Evolutionary conservation across 2,113 vertebrate species (phyloP).

Genomic region (Leptobrachium leishanense): DNA sequence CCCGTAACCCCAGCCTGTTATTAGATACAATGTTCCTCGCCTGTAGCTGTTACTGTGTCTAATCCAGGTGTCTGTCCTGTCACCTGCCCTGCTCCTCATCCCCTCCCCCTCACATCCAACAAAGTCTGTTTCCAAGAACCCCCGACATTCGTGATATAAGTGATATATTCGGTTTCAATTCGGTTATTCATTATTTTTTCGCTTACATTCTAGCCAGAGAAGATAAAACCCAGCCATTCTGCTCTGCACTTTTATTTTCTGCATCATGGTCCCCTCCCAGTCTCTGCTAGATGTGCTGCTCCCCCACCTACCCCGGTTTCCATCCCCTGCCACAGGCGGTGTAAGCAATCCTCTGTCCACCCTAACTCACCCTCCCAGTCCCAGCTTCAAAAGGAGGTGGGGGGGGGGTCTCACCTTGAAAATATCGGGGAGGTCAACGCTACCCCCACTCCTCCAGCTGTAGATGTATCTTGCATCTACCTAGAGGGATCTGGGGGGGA

Average conservation of each 20-base stretch:
- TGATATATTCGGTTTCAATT: too few relatives aligned
- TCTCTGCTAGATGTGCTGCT: background rate
- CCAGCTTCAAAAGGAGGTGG: background rate
- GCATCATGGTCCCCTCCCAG: background rate
- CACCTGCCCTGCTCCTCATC: conserved; percentile 5
- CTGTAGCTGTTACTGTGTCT: background rate
- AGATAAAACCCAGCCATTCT: background rate
- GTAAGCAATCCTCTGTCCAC: background rate
- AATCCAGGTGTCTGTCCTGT: background rate
- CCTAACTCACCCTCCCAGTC: background rate
- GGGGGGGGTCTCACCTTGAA: conserved; percentile 6
- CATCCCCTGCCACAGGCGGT: background rate
- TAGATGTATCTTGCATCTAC: conserved; percentile 1
- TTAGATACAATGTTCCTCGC: too few relatives aligned
- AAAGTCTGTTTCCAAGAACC: background rate
- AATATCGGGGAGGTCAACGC: conserved; percentile 13
- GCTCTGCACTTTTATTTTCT: background rate
- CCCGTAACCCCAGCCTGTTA: too few relatives aligned
- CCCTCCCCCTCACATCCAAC: background rate
- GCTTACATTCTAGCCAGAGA: too few relatives aligned
- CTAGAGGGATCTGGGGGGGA: conserved; percentile 33
- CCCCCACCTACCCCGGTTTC: background rate
- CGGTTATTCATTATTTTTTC: too few relatives aligned
- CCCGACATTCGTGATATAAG: background rate
- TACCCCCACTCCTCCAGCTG: conserved; percentile 20